Percentiles rank a stretch among this genome's conserved stretches.
phyloP scores from a whole-genome alignment of 2,888 invertebrate species.

The Archaeoteleia sp. region DNA sequence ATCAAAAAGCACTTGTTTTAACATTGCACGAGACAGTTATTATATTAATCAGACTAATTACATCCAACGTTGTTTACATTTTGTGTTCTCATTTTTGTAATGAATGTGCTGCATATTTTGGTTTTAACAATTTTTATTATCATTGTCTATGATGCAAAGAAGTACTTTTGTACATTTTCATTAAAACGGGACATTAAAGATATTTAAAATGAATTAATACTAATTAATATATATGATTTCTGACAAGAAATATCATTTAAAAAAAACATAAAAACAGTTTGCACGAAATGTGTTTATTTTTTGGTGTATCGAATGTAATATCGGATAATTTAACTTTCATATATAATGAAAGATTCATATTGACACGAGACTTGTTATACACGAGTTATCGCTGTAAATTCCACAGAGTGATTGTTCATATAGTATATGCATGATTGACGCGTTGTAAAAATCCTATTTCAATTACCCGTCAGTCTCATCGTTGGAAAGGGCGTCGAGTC shows the following conservation, averaged over 20 bases:
- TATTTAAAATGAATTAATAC: too few relatives aligned
- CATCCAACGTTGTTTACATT: conserved; percentile 21
- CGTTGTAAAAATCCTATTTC: conserved; percentile 42
- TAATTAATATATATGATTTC: too few relatives aligned
- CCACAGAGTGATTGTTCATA: conserved; percentile 17
- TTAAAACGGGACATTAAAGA: too few relatives aligned
- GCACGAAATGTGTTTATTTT: background rate
- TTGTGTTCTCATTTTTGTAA: background rate
- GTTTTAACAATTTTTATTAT: too few relatives aligned
- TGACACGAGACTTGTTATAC: conserved; percentile 1
- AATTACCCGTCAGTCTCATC: conserved; percentile 35
- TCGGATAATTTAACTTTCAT: too few relatives aligned
- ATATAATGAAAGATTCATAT: background rate
- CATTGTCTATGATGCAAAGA: too few relatives aligned
- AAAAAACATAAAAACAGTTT: background rate
- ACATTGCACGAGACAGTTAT: conserved; percentile 21
- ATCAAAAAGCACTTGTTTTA: conserved; percentile 33
- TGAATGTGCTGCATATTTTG: conserved; percentile 1
- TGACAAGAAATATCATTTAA: too few relatives aligned
- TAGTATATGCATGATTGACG: conserved; percentile 18
- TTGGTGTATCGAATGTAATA: background rate
- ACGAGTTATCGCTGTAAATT: conserved; percentile 16
- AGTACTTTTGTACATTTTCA: too few relatives aligned
- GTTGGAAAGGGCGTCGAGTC: conserved; percentile 24
- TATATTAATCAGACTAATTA: conserved; percentile 17